phyloP scores from a whole-genome alignment of 2,113 vertebrate genomes.

The Oryzias curvinotus region DNA sequence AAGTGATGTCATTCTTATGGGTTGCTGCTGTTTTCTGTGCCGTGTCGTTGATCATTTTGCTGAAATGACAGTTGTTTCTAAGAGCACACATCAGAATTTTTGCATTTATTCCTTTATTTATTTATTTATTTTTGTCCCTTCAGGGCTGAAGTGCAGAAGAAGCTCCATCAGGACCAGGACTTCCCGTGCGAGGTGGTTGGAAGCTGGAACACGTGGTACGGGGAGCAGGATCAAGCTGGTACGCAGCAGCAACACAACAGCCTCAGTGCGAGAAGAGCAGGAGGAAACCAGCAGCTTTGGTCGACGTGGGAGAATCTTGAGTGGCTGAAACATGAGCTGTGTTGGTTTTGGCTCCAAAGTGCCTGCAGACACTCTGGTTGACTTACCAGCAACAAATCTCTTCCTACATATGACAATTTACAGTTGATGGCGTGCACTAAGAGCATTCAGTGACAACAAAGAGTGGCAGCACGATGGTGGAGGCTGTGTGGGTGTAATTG shows the following conservation, averaged over 20 bases:
- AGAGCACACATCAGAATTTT: background rate
- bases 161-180: constrained; percentile 84
- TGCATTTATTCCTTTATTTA: background rate
- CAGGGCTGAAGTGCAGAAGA: constrained; percentile 87
- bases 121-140: constrained; percentile 1
- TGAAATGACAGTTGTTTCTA: constrained; percentile 1
- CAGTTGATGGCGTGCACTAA: background rate
- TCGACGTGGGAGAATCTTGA: background rate
- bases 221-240: constrained; percentile 98
- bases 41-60: constrained; percentile 15
- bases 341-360: constrained; percentile 2
- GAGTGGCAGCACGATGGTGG: constrained; percentile 1
- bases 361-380: background rate
- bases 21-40: background rate
- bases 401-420: constrained; percentile 14
- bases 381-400: constrained; percentile 13
- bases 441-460: background rate
- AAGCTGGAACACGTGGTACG: constrained; percentile 98
- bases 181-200: constrained; percentile 93
- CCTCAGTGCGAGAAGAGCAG: background rate
- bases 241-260: constrained; percentile 6
- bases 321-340: background rate
- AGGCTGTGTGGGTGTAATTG: constrained; percentile 21
- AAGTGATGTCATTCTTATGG: no score
- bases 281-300: background rate